Conservation (phyloP, 2,888 invertebrate species). For the Ligdia adustata region DNA sequence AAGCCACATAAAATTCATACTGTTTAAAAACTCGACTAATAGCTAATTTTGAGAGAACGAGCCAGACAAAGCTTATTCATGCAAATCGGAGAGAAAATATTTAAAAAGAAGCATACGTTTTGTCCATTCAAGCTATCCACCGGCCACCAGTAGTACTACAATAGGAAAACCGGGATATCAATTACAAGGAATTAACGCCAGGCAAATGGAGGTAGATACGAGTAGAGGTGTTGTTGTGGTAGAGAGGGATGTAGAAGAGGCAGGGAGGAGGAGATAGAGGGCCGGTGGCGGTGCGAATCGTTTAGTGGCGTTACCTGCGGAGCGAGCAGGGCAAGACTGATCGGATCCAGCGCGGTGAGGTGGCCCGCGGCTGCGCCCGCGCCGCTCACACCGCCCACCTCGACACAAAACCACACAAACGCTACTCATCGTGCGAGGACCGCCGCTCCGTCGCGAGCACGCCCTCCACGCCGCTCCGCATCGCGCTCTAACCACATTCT, state of each 20-base stretch:
- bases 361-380: constrained; percentile 82
- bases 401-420: constrained; percentile 84
- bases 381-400: constrained; percentile 85
- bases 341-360: constrained; percentile 83
- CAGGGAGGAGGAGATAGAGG: constrained; percentile 25
- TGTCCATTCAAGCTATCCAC: constrained; percentile 70
- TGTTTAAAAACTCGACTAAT: constrained; percentile 17
- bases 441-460: constrained; percentile 48
- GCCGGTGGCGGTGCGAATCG: constrained; percentile 58
- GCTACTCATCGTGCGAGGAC: constrained; percentile 80
- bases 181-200: constrained; percentile 34
- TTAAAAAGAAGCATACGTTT: constrained; percentile 68
- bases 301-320: constrained; percentile 75
- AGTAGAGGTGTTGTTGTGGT: constrained; percentile 35
- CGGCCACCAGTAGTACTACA: constrained; percentile 62
- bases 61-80: constrained; percentile 72
- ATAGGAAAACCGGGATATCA: constrained; percentile 45
- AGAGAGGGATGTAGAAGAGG: constrained; percentile 30
- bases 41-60: constrained; percentile 32
- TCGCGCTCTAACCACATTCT: constrained; percentile 35
- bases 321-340: constrained; percentile 82
- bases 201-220: too few species aligned
- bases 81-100: constrained; percentile 62
- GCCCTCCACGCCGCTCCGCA: constrained; percentile 60
- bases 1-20: constrained; percentile 31